Conservation (phyloP, 1,140 invertebrate genomes). For the Drosophila cardini region DNA sequence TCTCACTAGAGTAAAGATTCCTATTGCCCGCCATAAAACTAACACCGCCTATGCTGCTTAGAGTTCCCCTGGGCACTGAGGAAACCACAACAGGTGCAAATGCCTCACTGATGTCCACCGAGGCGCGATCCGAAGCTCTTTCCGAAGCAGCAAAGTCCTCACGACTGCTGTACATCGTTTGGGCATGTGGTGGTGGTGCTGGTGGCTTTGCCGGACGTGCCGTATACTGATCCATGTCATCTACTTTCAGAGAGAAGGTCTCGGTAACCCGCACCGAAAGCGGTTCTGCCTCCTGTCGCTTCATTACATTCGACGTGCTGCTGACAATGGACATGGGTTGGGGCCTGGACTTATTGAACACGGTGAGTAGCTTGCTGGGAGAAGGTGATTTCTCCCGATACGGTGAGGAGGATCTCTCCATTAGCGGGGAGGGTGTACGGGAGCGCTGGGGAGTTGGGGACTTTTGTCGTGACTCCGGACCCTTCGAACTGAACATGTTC, state of each 20-base stretch:
- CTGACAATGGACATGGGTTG: slow-evolving; percentile 65
- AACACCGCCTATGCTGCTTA: slow-evolving; percentile 47
- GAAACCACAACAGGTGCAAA: slow-evolving; percentile 76
- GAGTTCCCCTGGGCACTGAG: slow-evolving; percentile 49
- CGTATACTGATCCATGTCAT: slow-evolving; percentile 82
- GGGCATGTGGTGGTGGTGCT: slow-evolving; percentile 55
- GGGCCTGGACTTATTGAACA: slow-evolving; percentile 62
- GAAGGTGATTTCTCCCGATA: slow-evolving; percentile 69
- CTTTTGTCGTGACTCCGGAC: slow-evolving; percentile 41
- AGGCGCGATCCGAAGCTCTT: slow-evolving; percentile 54
- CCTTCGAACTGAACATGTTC: slow-evolving; percentile 68
- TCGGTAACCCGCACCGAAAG: slow-evolving; percentile 74
- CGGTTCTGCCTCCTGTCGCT: slow-evolving; percentile 65
- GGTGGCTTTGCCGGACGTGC: slow-evolving; percentile 57
- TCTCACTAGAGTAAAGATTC: slow-evolving; percentile 72
- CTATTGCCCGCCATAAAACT: slow-evolving; percentile 72
- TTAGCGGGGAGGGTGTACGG: slow-evolving; percentile 46
- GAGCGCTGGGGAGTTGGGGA: slow-evolving; percentile 58
- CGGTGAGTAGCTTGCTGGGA: slow-evolving; percentile 57
- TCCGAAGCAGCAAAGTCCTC: slow-evolving; percentile 75
- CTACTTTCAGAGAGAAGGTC: slow-evolving; percentile 80
- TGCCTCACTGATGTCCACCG: slow-evolving; percentile 66
- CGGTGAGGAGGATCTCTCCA: slow-evolving; percentile 9
- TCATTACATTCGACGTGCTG: slow-evolving; percentile 52
- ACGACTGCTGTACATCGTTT: slow-evolving; percentile 73